Evolutionary conservation across 2,797 vertebrate genomes (phyloP).

Genomic region (Coranthus polyacanthus): DNA sequence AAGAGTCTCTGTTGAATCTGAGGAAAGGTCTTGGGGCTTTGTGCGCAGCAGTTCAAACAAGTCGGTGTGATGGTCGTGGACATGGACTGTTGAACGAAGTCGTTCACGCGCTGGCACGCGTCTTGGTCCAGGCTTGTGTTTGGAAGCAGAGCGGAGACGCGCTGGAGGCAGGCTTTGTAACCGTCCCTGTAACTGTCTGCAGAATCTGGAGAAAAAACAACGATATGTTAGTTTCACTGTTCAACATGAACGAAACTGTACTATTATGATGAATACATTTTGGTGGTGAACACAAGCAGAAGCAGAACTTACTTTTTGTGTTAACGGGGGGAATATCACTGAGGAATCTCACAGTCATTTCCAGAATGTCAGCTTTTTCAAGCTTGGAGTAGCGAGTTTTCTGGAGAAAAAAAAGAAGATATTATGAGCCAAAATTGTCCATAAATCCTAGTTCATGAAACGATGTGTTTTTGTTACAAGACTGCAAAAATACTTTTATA

Average conservation of each 20-base stretch:
- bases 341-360: constrained; percentile 92
- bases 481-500: neutral
- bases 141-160: constrained; percentile 83
- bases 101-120: constrained; percentile 76
- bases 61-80: constrained; percentile 52
- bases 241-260: neutral
- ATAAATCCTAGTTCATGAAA: no score
- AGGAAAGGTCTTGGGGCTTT: constrained; percentile 59
- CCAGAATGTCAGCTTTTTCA: constrained; percentile 92
- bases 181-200: constrained; percentile 86
- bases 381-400: constrained; percentile 87
- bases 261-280: no score
- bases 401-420: constrained; percentile 64
- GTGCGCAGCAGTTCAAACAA: constrained; percentile 78
- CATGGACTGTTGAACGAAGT: constrained; percentile 81
- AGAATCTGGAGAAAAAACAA: constrained; percentile 44
- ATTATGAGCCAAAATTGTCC: no score
- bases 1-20: constrained; percentile 76
- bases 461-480: no score
- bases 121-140: constrained; percentile 79
- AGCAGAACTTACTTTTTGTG: constrained; percentile 77
- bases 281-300: neutral
- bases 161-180: constrained; percentile 87
- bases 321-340: constrained; percentile 77
- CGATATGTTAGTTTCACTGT: constrained; percentile 41